phyloP scores from a whole-genome alignment of 2,797 vertebrate genomes.

The Crenichthys baileyi region DNA sequence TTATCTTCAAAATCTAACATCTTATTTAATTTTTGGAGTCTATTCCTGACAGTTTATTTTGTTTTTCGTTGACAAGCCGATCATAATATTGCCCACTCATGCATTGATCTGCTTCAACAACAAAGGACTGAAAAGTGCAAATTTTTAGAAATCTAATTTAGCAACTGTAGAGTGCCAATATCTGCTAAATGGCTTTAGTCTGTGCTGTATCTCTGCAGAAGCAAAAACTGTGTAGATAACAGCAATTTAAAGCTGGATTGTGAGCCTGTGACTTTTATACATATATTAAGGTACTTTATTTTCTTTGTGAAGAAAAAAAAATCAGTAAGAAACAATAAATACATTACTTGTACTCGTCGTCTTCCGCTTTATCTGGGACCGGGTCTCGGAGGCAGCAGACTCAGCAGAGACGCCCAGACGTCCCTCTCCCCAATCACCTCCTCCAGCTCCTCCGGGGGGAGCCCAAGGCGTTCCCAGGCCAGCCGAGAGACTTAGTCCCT shows the following conservation, averaged over 20 bases:
- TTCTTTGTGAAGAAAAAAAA: background rate
- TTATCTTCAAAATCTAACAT: background rate
- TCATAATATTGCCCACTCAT: conserved; percentile 10
- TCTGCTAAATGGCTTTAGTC: background rate
- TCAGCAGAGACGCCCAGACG: too few species aligned
- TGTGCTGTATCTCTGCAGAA: conserved; percentile 5
- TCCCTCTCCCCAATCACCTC: too few species aligned
- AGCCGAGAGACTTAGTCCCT: too few species aligned
- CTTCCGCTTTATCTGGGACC: too few species aligned
- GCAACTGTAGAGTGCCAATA: conserved; percentile 10
- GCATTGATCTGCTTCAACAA: conserved; percentile 18
- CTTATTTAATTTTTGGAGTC: background rate
- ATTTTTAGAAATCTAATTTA: conserved; percentile 15
- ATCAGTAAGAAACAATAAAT: background rate
- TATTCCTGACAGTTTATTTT: background rate
- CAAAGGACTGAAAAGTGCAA: conserved; percentile 2
- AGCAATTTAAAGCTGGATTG: conserved; percentile 1
- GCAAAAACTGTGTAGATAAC: background rate
- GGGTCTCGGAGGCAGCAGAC: too few species aligned
- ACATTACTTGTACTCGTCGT: too few species aligned
- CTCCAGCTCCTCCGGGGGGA: too few species aligned
- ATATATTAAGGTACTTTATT: background rate
- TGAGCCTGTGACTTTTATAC: background rate
- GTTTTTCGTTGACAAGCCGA: conserved; percentile 25
- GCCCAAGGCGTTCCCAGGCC: too few species aligned